These are phyloP conservation scores for Myioborus miniatus DNA, from an alignment of 2,797 vertebrate species.

Conservation along the genomic window DNA sequence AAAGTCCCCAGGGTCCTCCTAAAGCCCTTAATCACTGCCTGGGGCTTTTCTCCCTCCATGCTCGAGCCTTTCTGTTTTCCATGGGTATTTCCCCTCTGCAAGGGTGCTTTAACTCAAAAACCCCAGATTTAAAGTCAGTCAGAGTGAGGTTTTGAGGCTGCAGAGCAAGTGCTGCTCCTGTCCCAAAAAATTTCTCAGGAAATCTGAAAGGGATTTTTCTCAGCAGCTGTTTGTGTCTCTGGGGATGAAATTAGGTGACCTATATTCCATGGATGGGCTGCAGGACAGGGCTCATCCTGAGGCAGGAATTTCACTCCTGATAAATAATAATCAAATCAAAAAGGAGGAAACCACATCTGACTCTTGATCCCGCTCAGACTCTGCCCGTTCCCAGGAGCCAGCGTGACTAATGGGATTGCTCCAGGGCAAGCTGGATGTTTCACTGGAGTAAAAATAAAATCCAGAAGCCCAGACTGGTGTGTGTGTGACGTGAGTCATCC, in stretches of 20 bases:
- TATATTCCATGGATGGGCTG: constrained; percentile 12
- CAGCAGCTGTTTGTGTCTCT: background rate
- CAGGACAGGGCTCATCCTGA: background rate
- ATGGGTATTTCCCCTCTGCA: background rate
- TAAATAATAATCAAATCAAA: constrained; percentile 48
- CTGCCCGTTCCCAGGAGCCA: constrained; percentile 1
- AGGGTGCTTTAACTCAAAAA: background rate
- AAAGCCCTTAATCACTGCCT: background rate
- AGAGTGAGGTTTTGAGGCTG: background rate
- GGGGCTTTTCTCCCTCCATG: background rate
- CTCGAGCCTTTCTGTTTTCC: background rate
- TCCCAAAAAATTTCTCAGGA: background rate
- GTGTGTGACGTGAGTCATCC: constrained; percentile 48
- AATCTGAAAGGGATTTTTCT: background rate
- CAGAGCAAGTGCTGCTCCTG: background rate
- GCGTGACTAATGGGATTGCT: constrained; percentile 46
- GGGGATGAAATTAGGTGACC: constrained; percentile 50
- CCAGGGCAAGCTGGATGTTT: constrained; percentile 39
- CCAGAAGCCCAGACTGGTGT: constrained; percentile 13
- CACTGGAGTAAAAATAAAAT: constrained; percentile 41
- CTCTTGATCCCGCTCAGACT: background rate
- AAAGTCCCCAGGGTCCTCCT: background rate
- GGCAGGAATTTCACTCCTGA: constrained; percentile 34
- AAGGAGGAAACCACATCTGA: constrained; percentile 25
- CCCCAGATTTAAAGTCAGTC: background rate